Percentiles rank a stretch among this genome's conserved stretches.
Evolutionary conservation across 2,797 vertebrate species (phyloP).

Genomic region (Dipus sagitta): DNA sequence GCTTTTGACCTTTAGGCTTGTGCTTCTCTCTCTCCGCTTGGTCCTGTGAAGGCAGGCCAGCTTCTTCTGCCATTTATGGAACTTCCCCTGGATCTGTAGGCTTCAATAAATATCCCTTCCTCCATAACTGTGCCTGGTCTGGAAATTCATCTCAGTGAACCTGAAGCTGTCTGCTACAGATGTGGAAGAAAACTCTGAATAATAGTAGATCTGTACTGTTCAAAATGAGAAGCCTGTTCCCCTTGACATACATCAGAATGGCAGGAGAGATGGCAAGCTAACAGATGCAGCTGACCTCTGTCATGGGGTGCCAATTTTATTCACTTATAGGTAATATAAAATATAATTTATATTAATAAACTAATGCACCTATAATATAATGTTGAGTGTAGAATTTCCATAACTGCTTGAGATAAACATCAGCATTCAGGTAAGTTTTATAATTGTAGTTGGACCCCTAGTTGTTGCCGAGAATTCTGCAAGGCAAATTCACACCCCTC

Average conservation of each 20-base stretch:
- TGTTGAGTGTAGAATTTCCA: neutral
- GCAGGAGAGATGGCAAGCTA: neutral
- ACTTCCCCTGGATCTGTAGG: too few species aligned
- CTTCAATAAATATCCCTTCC: too few species aligned
- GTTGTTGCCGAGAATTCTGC: neutral
- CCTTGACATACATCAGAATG: fast-evolving
- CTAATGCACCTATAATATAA: neutral
- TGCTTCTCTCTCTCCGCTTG: too few species aligned
- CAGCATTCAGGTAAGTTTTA: neutral
- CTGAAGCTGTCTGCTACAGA: too few species aligned
- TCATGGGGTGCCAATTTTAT: neutral
- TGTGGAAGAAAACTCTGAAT: neutral
- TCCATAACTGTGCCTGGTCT: too few species aligned
- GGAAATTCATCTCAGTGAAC: too few species aligned
- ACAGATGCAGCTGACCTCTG: neutral
- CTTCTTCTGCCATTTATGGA: too few species aligned
- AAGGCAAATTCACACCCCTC: neutral
- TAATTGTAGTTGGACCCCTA: neutral
- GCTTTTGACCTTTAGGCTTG: too few species aligned
- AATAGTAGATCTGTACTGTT: neutral
- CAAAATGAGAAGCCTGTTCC: neutral
- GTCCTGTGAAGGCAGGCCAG: too few species aligned
- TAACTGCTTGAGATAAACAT: slow-evolving; percentile 22
- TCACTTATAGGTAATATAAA: neutral
- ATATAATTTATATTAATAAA: neutral